Conservation (phyloP, 2,113 vertebrate genomes). For the Apeltes quadracus region DNA sequence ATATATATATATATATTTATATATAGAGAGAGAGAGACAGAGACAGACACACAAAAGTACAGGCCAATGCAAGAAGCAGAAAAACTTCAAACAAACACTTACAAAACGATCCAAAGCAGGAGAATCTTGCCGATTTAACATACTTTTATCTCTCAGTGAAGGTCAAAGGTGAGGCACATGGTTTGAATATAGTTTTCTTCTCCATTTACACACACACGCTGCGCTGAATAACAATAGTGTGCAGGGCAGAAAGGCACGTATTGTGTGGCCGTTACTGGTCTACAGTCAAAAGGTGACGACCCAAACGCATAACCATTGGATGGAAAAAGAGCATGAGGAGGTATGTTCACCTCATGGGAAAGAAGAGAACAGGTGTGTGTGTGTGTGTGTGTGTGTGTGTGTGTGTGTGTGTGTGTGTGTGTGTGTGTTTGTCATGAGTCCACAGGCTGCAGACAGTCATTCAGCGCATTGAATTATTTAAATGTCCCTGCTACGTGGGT, state of each 20-base stretch:
- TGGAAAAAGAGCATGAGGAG: constrained; percentile 2
- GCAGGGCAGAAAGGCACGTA: constrained; percentile 1
- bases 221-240: constrained; percentile 28
- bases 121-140: constrained; percentile 7
- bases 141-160: constrained; percentile 21
- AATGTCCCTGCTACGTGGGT: constrained; percentile 54
- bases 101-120: not conserved
- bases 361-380: constrained; percentile 44
- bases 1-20: not conserved
- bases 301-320: constrained; percentile 16
- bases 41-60: not conserved
- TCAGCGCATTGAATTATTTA: constrained; percentile 78
- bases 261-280: constrained; percentile 16
- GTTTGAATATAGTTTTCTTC: constrained; percentile 13
- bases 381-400: constrained; percentile 42
- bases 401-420: constrained; percentile 34
- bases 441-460: constrained; percentile 49
- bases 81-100: not conserved
- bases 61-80: not conserved
- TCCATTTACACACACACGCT: constrained; percentile 28
- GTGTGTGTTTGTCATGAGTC: constrained; percentile 36
- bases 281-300: constrained; percentile 17
- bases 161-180: constrained; percentile 23
- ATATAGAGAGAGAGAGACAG: too few species aligned
- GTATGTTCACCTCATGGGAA: constrained; percentile 18